A percentile compares a stretch with the other conserved stretches of the same genome.
These are phyloP conservation scores for Siphamia tubifer DNA, from an alignment of 2,113 vertebrate genomes.

Conservation along the genomic window DNA sequence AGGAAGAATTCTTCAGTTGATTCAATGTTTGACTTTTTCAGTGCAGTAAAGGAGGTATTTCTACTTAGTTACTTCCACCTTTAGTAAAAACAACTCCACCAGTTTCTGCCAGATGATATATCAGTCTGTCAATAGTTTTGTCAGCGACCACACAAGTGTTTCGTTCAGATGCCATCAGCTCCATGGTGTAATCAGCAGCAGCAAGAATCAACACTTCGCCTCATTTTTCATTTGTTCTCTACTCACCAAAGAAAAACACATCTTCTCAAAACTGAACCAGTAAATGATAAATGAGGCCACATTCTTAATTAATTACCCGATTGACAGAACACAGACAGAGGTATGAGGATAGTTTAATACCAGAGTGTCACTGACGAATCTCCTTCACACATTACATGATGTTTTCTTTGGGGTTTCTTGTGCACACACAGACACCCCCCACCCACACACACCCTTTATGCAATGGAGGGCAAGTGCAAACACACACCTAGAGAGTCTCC, in stretches of 20 bases:
- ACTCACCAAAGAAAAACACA: not conserved
- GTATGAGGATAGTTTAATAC: not conserved
- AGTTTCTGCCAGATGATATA: too few relatives aligned
- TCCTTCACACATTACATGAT: conserved; percentile 13
- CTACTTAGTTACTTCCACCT: too few relatives aligned
- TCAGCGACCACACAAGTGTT: too few relatives aligned
- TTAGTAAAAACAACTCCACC: too few relatives aligned
- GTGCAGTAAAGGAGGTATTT: too few relatives aligned
- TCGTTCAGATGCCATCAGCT: too few relatives aligned
- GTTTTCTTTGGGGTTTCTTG: conserved; percentile 51
- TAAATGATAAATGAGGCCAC: conserved; percentile 8
- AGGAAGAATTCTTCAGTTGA: too few relatives aligned
- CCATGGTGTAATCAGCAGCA: not conserved
- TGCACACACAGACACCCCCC: too few relatives aligned
- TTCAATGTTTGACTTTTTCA: too few relatives aligned
- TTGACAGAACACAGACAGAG: conserved; percentile 28
- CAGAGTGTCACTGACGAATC: conserved; percentile 61
- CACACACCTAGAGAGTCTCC: conserved; percentile 45
- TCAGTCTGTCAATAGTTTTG: conserved; percentile 2
- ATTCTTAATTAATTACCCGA: conserved; percentile 25
- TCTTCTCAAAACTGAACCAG: not conserved
- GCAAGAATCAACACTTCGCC: conserved; percentile 16
- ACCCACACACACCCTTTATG: too few relatives aligned
- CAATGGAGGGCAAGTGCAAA: conserved; percentile 67
- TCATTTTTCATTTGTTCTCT: not conserved